Base-by-base conservation (phyloP, 2,888 invertebrate species). In the Cerceris ruficornis region DNA sequence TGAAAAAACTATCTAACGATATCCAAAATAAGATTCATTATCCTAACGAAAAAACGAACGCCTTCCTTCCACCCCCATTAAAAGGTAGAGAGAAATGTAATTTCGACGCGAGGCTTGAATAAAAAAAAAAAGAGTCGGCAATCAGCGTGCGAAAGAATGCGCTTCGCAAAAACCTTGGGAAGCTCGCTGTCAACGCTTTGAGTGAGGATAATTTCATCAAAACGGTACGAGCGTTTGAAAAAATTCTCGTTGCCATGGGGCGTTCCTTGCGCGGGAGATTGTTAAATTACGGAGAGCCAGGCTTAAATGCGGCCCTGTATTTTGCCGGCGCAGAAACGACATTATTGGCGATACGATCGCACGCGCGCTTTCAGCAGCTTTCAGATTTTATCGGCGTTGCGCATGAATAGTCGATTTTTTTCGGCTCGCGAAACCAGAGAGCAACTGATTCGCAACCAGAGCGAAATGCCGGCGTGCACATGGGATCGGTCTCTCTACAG, bases 401-500 rank as follows among this genome's bases (percentile, higher is more conserved):
- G 78, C 82, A 80, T 84, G 82, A 82, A 82, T 76, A 77, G 84
- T 77, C 84, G 78, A 84, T 81, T 81, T 80, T 82, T 83, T 85
- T 82, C 83, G 64, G 78, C 66, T 74, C 78, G 62, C 74, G 72
- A 69, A 79, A 69, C 77, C 79, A 69, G 77, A 73, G 83, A 78
- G 77, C 72, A 74, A 80, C 77, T 72, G 85, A 84, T 80, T 83
- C 80, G 83, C 75, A 77, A 83, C 82, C 82, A 75, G 82, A 82
- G 82, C 68, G 75, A 82, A 80, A 83, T 82, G 73, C 71, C 75
- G 81, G 74, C 66, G 74, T 62, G 67, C 71, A 72, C 68, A 69
- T 73, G 69, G 70, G 74, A 49, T 70, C 50, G 72, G 50, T 66
- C 15, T 39, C 42, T 50, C 9, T 62, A 6, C 14, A 28, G 28